Evolutionary conservation across 2,113 vertebrate genomes (phyloP).

Genomic region (Empidonax traillii): DNA sequence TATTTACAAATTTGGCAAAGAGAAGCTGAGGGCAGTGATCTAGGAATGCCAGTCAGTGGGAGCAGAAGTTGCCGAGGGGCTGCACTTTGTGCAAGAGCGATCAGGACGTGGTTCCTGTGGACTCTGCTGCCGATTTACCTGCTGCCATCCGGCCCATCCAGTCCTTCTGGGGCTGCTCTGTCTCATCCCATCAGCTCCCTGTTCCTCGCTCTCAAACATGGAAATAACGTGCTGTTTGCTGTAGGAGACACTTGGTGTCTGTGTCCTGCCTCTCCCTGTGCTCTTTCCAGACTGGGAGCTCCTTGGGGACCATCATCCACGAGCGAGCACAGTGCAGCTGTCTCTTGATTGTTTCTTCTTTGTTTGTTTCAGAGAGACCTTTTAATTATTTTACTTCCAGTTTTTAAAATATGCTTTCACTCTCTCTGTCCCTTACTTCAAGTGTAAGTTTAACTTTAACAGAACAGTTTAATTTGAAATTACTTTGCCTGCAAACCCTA

Average conservation of each 20-base stretch:
- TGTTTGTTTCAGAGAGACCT: neutral
- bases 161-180: neutral
- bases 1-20: neutral
- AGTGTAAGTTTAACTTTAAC: neutral
- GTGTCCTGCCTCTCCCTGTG: neutral
- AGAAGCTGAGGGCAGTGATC: neutral
- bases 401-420: neutral
- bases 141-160: neutral
- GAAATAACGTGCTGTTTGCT: neutral
- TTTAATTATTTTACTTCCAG: neutral
- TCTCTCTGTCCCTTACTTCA: neutral
- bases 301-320: neutral
- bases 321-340: neutral
- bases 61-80: neutral
- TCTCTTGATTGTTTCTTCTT: neutral
- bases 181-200: neutral
- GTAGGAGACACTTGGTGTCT: neutral
- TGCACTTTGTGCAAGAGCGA: neutral
- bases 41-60: accelerated
- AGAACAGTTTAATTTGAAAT: neutral
- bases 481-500: neutral
- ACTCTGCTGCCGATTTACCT: neutral
- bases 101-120: neutral
- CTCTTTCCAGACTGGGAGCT: neutral
- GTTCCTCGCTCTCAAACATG: accelerated